Evolutionary conservation across 2,113 vertebrate genomes (phyloP).

Genomic region (Apodemus speciosus): DNA sequence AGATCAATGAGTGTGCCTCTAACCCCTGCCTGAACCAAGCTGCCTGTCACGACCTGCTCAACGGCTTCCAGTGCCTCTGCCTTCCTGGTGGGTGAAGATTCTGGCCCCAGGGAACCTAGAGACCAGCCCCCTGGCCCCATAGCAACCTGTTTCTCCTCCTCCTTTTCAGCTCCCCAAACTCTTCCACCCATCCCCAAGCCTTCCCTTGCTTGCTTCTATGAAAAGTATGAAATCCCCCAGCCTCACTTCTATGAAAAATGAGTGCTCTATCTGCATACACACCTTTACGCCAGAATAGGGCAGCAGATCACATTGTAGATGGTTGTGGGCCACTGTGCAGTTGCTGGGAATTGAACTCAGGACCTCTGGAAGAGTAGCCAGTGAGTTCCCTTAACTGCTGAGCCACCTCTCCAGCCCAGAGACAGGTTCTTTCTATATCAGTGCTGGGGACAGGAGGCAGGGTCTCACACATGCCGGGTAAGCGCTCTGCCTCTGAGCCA

Average conservation of each 20-base stretch:
- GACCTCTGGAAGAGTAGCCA: too few relatives aligned
- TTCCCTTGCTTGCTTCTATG: not conserved
- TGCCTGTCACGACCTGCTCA: slow-evolving; percentile 58
- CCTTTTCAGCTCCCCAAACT: not conserved
- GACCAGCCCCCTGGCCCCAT: not conserved
- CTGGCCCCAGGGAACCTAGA: not conserved
- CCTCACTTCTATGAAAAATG: not conserved
- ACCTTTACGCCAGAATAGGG: too few relatives aligned
- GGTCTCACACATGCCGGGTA: not conserved
- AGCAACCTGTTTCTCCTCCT: not conserved
- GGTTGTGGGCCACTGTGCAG: too few relatives aligned
- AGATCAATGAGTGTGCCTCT: slow-evolving; percentile 73
- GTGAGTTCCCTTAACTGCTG: too few relatives aligned
- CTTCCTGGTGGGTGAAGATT: slow-evolving; percentile 64
- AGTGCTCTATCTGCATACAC: too few relatives aligned
- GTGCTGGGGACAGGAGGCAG: not conserved
- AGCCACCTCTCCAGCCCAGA: not conserved
- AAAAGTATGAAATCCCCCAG: too few relatives aligned
- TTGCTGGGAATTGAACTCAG: too few relatives aligned
- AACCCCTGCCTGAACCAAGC: slow-evolving; percentile 80
- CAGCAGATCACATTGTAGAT: too few relatives aligned
- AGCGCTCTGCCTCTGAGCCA: not conserved
- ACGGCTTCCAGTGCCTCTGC: slow-evolving; percentile 71
- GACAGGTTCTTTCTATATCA: not conserved
- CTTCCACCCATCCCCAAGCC: not conserved